Percentiles rank a stretch among this genome's conserved stretches.
Evolutionary conservation across 2,888 invertebrate species (phyloP).

Genomic region (Aleiodes alternator): DNA sequence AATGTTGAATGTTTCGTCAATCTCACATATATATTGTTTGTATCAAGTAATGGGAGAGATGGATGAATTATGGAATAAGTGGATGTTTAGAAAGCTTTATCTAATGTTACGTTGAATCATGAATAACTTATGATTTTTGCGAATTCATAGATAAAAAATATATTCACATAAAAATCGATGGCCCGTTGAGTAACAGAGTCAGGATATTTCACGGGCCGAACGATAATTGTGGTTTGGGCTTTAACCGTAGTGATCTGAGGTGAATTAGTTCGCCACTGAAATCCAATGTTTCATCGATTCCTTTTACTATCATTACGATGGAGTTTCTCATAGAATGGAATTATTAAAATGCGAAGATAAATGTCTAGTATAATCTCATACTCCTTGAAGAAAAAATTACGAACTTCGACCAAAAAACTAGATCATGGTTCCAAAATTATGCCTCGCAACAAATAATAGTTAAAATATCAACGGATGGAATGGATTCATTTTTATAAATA

Average conservation of each 20-base stretch:
- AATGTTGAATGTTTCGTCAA: neutral
- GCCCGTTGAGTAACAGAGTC: slow-evolving; percentile 41
- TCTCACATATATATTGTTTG: neutral
- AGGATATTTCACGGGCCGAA: slow-evolving; percentile 43
- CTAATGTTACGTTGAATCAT: slow-evolving; percentile 33
- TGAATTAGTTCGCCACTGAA: slow-evolving; percentile 36
- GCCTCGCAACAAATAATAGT: no score
- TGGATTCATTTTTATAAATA: no score
- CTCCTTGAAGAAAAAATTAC: neutral
- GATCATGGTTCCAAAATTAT: no score
- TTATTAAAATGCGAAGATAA: slow-evolving; percentile 23
- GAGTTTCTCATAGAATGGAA: slow-evolving; percentile 17
- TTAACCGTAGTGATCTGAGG: slow-evolving; percentile 60
- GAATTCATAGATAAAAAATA: neutral
- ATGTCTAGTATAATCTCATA: neutral
- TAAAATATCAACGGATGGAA: no score
- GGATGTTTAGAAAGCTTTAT: slow-evolving; percentile 49
- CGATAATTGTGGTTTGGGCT: slow-evolving; percentile 68
- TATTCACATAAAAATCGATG: slow-evolving; percentile 30
- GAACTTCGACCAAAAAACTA: no score
- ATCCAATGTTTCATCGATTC: slow-evolving; percentile 29
- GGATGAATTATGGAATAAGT: slow-evolving; percentile 31
- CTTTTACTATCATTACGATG: slow-evolving; percentile 17
- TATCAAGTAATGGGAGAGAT: neutral
- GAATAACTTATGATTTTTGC: slow-evolving; percentile 21